Percentiles rank a stretch among this genome's conserved stretches.
These are phyloP conservation scores for Athalia cordata DNA, from an alignment of 2,888 invertebrate genomes.

Conservation along the genomic window DNA sequence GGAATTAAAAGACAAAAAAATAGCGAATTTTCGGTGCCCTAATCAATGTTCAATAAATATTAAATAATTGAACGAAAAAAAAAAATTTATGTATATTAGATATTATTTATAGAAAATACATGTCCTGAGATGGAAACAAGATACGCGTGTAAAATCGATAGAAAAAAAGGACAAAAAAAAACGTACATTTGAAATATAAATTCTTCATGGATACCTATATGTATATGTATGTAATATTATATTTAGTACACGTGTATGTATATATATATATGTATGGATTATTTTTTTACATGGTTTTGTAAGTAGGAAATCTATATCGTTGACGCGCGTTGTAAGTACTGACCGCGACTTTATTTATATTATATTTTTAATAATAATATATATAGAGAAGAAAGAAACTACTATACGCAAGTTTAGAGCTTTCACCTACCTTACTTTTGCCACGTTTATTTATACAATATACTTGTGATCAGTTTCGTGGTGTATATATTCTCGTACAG, in stretches of 20 bases:
- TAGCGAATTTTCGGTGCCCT: too few species aligned
- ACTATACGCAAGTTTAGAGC: conserved; percentile 18
- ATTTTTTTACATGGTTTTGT: conserved; percentile 25
- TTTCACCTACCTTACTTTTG: conserved; percentile 26
- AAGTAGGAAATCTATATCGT: conserved; percentile 35
- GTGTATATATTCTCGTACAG: too few species aligned
- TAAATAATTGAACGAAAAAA: background rate
- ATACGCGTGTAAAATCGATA: conserved; percentile 20
- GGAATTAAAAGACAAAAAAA: too few species aligned
- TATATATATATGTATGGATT: background rate
- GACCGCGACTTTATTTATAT: conserved; percentile 16
- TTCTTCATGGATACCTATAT: background rate
- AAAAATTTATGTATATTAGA: background rate
- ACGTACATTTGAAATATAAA: background rate
- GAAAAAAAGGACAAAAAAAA: background rate
- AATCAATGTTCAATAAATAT: too few species aligned
- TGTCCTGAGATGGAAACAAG: conserved; percentile 23
- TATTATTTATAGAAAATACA: background rate
- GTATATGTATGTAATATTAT: conserved; percentile 10
- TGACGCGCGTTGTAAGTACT: conserved; percentile 21
- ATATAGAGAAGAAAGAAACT: conserved; percentile 6
- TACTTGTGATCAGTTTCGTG: background rate
- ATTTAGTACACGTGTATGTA: background rate
- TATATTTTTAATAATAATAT: background rate
- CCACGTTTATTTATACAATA: background rate